Conservation (phyloP, 92 coral and sea anemone genomes). For the Epizoanthus ramosus region DNA sequence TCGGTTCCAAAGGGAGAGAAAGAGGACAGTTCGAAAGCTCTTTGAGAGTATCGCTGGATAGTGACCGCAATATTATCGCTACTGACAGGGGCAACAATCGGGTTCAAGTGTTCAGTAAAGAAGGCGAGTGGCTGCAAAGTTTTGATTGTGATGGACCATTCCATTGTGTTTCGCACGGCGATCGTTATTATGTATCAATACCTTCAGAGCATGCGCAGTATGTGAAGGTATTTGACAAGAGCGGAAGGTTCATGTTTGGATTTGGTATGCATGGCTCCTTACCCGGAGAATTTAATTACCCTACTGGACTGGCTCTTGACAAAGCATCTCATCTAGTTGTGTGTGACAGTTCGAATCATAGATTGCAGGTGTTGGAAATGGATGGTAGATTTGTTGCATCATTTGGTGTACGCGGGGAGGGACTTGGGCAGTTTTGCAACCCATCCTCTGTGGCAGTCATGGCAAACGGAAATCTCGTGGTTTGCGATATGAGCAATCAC, state of each 20-base stretch:
- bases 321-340: no score
- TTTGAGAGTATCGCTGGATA: conserved; percentile 9
- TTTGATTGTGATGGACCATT: background rate
- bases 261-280: background rate
- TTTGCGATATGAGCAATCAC: conserved; percentile 32
- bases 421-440: conserved; percentile 36
- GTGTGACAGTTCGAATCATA: background rate
- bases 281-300: background rate
- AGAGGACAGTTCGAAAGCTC: conserved; percentile 6
- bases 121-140: conserved; percentile 7
- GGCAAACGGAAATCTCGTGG: conserved; percentile 42
- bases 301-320: background rate
- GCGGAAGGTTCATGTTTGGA: conserved; percentile 8
- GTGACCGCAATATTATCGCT: conserved; percentile 41
- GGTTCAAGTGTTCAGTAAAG: conserved; percentile 11
- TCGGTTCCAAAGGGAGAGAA: conserved; percentile 26
- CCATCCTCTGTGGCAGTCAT: conserved; percentile 40
- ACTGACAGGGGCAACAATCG: conserved; percentile 19
- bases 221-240: conserved; percentile 22
- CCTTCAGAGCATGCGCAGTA: background rate
- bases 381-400: background rate
- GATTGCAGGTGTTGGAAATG: conserved; percentile 23
- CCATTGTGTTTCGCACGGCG: no score
- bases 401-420: conserved; percentile 8
- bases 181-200: conserved; percentile 13